Evolutionary conservation across 2,113 vertebrate species (phyloP).

Genomic region (Penelope pileata): DNA sequence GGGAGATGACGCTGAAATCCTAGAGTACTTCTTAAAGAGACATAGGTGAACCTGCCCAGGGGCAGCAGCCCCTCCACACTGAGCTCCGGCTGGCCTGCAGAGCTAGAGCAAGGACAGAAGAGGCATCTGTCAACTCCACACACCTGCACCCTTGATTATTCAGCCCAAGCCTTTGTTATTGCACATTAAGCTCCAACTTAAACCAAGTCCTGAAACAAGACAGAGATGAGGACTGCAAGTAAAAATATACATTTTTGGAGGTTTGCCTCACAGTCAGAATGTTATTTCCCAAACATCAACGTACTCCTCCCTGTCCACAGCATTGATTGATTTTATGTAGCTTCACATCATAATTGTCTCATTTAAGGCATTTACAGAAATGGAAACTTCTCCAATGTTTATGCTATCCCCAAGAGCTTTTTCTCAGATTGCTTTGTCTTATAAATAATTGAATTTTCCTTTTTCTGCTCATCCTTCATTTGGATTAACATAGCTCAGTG

Average conservation of each 20-base stretch:
- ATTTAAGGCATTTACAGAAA: neutral
- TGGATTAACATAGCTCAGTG: neutral
- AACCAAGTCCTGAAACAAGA: neutral
- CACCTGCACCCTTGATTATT: neutral
- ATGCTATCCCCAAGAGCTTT: neutral
- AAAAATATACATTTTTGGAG: neutral
- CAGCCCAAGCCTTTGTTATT: neutral
- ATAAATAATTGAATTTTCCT: neutral
- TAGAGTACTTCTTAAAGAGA: no score
- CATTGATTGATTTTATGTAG: neutral
- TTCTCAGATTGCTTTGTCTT: neutral
- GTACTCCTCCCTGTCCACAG: neutral
- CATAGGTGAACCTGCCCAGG: neutral
- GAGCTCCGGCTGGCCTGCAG: neutral
- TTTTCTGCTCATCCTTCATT: neutral
- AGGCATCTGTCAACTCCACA: fast-evolving
- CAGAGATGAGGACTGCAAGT: neutral
- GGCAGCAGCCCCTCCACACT: neutral
- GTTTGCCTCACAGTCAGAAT: neutral
- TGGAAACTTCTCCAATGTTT: neutral
- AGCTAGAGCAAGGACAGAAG: fast-evolving
- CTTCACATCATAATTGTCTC: neutral
- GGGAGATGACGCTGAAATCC: neutral
- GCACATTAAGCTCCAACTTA: neutral
- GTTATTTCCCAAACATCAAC: neutral